Evolutionary conservation across 2,113 vertebrate species (phyloP).

Genomic region (Chloebia gouldiae): DNA sequence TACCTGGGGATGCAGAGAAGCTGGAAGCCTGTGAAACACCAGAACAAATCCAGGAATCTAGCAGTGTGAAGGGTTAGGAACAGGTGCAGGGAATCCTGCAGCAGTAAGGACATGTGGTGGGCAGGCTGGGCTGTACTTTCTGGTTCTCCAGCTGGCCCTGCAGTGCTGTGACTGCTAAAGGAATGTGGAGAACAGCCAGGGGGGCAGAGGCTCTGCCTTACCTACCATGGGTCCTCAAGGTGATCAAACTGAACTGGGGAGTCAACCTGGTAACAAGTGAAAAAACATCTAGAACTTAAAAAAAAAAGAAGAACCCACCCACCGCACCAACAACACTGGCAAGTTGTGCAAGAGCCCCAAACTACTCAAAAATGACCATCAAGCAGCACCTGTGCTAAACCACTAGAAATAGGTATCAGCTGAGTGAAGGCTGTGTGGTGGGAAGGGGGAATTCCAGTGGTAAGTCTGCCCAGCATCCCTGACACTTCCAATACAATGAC

Average conservation of each 20-base stretch:
- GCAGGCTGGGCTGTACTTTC: background rate
- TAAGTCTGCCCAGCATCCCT: constrained; percentile 39
- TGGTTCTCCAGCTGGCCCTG: background rate
- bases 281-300: constrained; percentile 3
- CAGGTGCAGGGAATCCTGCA: background rate
- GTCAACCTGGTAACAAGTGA: background rate
- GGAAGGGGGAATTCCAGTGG: constrained; percentile 35
- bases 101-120: background rate
- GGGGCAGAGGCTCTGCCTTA: background rate
- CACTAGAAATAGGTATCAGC: background rate
- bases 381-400: constrained; percentile 27
- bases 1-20: background rate
- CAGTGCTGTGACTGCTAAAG: background rate
- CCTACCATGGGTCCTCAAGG: background rate
- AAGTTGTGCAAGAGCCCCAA: constrained; percentile 36
- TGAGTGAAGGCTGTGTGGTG: background rate
- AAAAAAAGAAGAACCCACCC: background rate
- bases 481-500: background rate
- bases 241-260: background rate
- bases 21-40: background rate
- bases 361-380: constrained; percentile 38
- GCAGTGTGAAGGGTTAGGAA: background rate
- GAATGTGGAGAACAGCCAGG: constrained; percentile 5
- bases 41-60: background rate
- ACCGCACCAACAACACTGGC: constrained; percentile 3